These are phyloP conservation scores for Sphaerophoria taeniata DNA, from an alignment of 2,888 invertebrate species.

Conservation along the genomic window DNA sequence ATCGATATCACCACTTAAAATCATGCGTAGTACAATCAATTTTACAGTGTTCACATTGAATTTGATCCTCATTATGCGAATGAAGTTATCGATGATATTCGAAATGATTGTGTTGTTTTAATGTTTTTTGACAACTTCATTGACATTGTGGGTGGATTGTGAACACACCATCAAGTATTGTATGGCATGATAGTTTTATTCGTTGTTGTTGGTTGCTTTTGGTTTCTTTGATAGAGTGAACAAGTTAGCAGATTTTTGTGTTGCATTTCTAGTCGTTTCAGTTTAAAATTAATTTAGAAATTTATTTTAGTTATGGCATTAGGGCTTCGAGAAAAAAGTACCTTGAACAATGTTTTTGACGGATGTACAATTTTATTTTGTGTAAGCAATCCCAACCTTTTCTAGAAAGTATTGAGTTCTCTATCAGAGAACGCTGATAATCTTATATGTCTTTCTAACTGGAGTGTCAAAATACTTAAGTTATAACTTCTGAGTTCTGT, in stretches of 20 bases:
- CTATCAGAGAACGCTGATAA: too few species aligned
- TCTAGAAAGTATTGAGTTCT: too few species aligned
- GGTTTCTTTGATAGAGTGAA: constrained; percentile 78
- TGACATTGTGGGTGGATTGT: constrained; percentile 39
- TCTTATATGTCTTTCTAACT: too few species aligned
- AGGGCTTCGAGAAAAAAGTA: too few species aligned
- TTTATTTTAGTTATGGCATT: too few species aligned
- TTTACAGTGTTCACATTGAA: constrained; percentile 28
- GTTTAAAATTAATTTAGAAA: neutral
- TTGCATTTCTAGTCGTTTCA: constrained; percentile 51
- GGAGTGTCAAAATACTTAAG: too few species aligned
- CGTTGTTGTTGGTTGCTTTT: constrained; percentile 83
- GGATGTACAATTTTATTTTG: too few species aligned
- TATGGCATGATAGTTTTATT: constrained; percentile 78
- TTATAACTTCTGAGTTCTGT: too few species aligned
- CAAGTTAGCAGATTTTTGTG: neutral
- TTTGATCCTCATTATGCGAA: constrained; percentile 42
- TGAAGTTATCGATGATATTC: constrained; percentile 51
- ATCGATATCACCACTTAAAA: constrained; percentile 19
- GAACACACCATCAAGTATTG: constrained; percentile 51
- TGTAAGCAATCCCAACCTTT: too few species aligned
- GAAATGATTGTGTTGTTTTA: constrained; percentile 13
- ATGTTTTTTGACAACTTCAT: constrained; percentile 57
- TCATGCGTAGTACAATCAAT: constrained; percentile 63
- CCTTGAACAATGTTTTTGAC: too few species aligned